Percentiles rank a stretch among this genome's conserved stretches.
Evolutionary conservation across 1,140 invertebrate genomes (phyloP).

Genomic region (Eciton burchellii): DNA sequence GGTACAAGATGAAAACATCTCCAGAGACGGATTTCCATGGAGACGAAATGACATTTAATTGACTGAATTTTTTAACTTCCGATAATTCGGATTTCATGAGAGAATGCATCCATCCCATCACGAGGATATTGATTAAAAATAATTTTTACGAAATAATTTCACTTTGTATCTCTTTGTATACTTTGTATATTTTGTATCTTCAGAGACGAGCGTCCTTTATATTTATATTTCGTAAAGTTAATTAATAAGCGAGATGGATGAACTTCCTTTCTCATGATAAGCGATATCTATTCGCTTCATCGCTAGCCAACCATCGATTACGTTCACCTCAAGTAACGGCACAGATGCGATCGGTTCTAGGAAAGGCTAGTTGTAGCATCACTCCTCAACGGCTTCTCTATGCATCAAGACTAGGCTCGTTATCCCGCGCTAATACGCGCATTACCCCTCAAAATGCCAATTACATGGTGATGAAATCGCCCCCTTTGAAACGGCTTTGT

Average conservation of each 20-base stretch:
- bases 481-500: conserved; percentile 5
- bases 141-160: background rate
- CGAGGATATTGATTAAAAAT: background rate
- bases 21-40: background rate
- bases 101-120: background rate
- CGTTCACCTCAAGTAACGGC: conserved; percentile 30
- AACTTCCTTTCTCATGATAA: background rate
- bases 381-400: conserved; percentile 13
- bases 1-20: background rate
- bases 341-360: conserved; percentile 41
- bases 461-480: conserved; percentile 24
- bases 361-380: conserved; percentile 23
- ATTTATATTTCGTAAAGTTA: background rate
- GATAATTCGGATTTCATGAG: background rate
- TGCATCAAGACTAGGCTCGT: conserved; percentile 11
- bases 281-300: conserved; percentile 4
- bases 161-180: too few species aligned
- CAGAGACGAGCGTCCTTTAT: background rate
- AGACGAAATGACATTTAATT: background rate
- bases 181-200: too few species aligned
- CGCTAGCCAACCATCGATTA: conserved; percentile 42
- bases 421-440: conserved; percentile 34
- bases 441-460: conserved; percentile 25
- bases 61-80: background rate
- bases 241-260: conserved; percentile 1